Evolutionary conservation across 2,113 vertebrate genomes (phyloP).

Genomic region (Sinocyclocheilus anophthalmus): DNA sequence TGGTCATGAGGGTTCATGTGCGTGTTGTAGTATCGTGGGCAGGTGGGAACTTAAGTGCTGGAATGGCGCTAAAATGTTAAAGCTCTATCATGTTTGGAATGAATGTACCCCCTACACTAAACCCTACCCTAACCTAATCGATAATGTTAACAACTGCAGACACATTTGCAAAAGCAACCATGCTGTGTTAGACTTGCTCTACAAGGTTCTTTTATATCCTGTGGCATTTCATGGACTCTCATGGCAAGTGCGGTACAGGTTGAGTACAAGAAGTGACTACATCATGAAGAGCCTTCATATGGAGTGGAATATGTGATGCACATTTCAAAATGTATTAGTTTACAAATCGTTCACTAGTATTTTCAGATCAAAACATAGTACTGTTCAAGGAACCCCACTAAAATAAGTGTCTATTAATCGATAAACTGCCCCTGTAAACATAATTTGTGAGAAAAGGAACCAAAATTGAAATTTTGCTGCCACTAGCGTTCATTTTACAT

Average conservation of each 20-base stretch:
- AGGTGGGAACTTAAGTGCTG: too few relatives aligned
- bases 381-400: neutral
- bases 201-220: neutral
- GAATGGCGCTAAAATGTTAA: too few relatives aligned
- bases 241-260: too few relatives aligned
- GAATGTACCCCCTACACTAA: neutral
- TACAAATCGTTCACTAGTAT: neutral
- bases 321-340: neutral
- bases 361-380: neutral
- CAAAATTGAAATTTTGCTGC: neutral
- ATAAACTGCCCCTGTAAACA: neutral
- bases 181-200: neutral
- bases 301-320: neutral
- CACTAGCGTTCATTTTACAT: neutral
- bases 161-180: neutral
- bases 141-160: neutral
- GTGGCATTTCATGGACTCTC: neutral
- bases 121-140: neutral
- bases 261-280: too few relatives aligned
- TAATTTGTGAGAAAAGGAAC: neutral
- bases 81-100: too few relatives aligned
- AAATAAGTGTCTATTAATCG: neutral
- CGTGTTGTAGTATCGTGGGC: too few relatives aligned
- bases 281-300: neutral
- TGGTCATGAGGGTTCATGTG: neutral